These are phyloP conservation scores for Osmerus eperlanus DNA, from an alignment of 2,113 vertebrate species.

Conservation along the genomic window DNA sequence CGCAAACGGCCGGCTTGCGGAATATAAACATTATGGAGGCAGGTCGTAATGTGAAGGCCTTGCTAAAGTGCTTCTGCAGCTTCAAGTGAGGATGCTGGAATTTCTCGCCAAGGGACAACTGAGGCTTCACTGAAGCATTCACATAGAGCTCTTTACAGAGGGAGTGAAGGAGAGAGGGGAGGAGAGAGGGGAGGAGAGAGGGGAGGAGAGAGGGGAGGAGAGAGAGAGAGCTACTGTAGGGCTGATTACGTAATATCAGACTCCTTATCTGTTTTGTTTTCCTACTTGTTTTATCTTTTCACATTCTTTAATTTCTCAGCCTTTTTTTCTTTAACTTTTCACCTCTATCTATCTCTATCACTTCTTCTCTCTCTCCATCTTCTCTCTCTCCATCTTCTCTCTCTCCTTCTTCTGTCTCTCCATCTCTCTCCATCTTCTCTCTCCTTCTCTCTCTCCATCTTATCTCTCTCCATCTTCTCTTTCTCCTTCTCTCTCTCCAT, in stretches of 20 bases:
- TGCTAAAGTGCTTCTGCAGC: too few relatives aligned
- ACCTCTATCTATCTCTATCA: not conserved
- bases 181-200: too few relatives aligned
- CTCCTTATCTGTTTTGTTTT: too few relatives aligned
- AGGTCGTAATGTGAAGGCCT: not conserved
- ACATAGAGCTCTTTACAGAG: not conserved
- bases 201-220: too few relatives aligned
- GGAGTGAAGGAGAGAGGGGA: not conserved
- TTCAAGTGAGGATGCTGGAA: not conserved
- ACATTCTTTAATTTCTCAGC: not conserved
- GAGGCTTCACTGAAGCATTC: not conserved
- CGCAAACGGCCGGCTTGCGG: not conserved
- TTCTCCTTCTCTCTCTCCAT: not conserved
- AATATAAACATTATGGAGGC: not conserved
- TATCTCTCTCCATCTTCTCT: not conserved
- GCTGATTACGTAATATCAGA: too few relatives aligned
- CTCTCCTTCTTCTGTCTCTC: not conserved
- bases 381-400: not conserved
- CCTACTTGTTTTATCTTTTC: too few relatives aligned
- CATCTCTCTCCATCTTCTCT: not conserved
- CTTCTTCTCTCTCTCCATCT: not conserved
- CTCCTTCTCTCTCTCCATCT: not conserved
- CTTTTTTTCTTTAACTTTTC: not conserved
- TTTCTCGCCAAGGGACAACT: not conserved
- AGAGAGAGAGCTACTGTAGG: too few relatives aligned